Percentiles rank a stretch among this genome's conserved stretches.
These are phyloP conservation scores for Lepeophtheirus nordmannii DNA, from an alignment of 2,888 invertebrate species.

Conservation along the genomic window DNA sequence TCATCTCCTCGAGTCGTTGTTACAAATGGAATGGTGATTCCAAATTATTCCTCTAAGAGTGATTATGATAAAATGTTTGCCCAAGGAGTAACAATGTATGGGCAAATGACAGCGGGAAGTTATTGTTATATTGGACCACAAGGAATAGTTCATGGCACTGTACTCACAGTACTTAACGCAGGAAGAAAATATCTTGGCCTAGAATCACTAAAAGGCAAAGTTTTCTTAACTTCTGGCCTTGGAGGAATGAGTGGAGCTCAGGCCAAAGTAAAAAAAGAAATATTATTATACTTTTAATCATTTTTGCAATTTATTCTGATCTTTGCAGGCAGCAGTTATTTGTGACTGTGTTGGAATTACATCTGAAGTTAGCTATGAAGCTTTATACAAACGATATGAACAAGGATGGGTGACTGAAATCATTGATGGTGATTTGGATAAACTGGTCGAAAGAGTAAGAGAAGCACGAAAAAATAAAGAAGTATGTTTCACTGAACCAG, in stretches of 20 bases:
- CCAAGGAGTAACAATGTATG: constrained; percentile 45
- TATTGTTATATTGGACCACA: constrained; percentile 50
- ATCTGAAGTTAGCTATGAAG: constrained; percentile 37
- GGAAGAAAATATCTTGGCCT: constrained; percentile 33
- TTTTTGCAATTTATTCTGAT: not conserved
- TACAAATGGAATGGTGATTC: constrained; percentile 49
- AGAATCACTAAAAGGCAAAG: constrained; percentile 35
- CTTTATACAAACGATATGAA: constrained; percentile 30
- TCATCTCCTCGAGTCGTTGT: constrained; percentile 43
- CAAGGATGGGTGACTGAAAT: constrained; percentile 46
- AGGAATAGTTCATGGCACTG: constrained; percentile 49
- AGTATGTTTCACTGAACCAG: constrained; percentile 19
- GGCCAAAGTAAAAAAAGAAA: constrained; percentile 35
- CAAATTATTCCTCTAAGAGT: constrained; percentile 42
- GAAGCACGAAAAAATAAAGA: constrained; percentile 30
- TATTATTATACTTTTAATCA: too few species aligned
- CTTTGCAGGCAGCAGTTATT: constrained; percentile 39
- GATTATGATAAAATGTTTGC: constrained; percentile 45
- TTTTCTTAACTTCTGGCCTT: constrained; percentile 44
- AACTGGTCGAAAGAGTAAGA: constrained; percentile 35
- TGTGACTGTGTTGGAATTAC: constrained; percentile 46
- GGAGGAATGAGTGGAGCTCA: constrained; percentile 50
- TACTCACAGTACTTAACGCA: constrained; percentile 46
- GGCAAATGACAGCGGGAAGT: constrained; percentile 49
- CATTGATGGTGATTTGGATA: constrained; percentile 35